Evolutionary conservation across 1,140 invertebrate species (phyloP).

Genomic region (Agrypnia vestita): DNA sequence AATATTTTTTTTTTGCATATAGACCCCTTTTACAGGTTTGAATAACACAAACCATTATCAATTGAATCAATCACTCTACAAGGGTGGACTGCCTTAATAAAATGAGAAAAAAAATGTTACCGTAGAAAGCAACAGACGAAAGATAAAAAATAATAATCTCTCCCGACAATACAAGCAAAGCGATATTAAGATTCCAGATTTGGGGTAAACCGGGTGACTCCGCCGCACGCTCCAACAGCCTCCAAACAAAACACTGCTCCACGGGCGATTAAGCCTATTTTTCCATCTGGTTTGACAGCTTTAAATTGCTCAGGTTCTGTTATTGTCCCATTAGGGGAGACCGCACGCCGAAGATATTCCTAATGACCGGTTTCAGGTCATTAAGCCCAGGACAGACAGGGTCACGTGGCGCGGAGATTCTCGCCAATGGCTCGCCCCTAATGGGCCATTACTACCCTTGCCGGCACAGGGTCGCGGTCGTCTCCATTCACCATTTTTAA

Average conservation of each 20-base stretch:
- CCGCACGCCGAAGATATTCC: constrained; percentile 25
- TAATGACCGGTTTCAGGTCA: constrained; percentile 28
- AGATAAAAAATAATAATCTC: too few relatives aligned
- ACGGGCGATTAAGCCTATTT: constrained; percentile 13
- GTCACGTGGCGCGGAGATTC: constrained; percentile 27
- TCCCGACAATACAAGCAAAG: too few relatives aligned
- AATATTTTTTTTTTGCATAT: too few relatives aligned
- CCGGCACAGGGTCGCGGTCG: background rate
- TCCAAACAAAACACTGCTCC: background rate
- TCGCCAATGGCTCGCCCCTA: constrained; percentile 53
- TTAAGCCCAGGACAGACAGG: constrained; percentile 26
- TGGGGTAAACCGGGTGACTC: too few relatives aligned
- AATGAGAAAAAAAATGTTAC: too few relatives aligned
- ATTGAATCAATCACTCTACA: too few relatives aligned
- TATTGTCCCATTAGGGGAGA: constrained; percentile 21
- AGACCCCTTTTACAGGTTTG: too few relatives aligned
- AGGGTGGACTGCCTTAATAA: too few relatives aligned
- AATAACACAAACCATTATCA: too few relatives aligned
- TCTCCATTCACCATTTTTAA: too few relatives aligned
- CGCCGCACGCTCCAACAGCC: background rate
- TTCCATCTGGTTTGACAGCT: constrained; percentile 27
- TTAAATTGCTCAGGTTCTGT: background rate
- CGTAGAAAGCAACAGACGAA: too few relatives aligned
- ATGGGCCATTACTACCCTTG: constrained; percentile 57
- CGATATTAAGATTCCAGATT: too few relatives aligned